phyloP scores from a whole-genome alignment of 2,888 invertebrate species.

The Folsomia candida region DNA sequence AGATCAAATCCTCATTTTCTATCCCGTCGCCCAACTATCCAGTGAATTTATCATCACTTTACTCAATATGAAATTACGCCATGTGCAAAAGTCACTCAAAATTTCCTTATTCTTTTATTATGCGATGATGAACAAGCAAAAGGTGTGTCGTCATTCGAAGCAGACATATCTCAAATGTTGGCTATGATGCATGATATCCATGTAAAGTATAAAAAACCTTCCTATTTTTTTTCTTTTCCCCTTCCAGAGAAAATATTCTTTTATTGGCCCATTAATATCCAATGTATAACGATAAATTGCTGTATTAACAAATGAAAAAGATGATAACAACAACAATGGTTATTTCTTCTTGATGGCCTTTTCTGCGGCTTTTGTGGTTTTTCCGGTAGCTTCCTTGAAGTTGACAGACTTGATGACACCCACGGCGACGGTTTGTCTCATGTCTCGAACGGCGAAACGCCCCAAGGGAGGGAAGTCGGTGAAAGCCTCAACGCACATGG shows the following conservation, averaged over 20 bases:
- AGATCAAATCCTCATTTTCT: no score
- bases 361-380: conserved; percentile 99
- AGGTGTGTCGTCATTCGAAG: no score
- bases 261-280: conserved; percentile 47
- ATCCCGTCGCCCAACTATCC: no score
- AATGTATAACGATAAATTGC: conserved; percentile 34
- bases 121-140: no score
- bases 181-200: neutral
- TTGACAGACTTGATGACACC: conserved; percentile 90
- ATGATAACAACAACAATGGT: conserved; percentile 59
- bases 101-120: neutral
- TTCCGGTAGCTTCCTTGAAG: conserved; percentile 88
- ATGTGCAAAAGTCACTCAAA: no score
- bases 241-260: conserved; percentile 38
- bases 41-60: no score
- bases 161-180: no score
- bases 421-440: conserved; percentile 98
- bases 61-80: no score
- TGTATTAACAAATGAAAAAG: conserved; percentile 11
- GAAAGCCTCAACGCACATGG: conserved; percentile 98
- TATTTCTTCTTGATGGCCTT: conserved; percentile 98
- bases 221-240: conserved; percentile 6
- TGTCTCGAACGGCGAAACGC: conserved; percentile 98
- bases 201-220: neutral
- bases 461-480: conserved; percentile 96